phyloP scores from a whole-genome alignment of 2,888 invertebrate species.

The Meiosimyza decipiens region DNA sequence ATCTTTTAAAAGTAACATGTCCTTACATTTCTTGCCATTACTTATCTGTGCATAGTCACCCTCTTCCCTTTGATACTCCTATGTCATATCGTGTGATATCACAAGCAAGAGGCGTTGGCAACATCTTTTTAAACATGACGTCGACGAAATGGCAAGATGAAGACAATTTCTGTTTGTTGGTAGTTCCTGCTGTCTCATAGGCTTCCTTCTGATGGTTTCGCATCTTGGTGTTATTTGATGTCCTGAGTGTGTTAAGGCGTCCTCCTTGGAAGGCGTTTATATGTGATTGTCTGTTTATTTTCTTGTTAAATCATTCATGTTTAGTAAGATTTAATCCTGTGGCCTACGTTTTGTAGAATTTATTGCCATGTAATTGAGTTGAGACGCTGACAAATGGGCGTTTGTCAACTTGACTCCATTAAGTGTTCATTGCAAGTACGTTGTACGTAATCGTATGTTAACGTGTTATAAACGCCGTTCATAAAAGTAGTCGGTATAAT shows the following conservation, averaged over 20 bases:
- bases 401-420: slow-evolving; percentile 34
- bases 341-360: slow-evolving; percentile 38
- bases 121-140: slow-evolving; percentile 19
- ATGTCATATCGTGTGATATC: not conserved
- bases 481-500: too few relatives aligned
- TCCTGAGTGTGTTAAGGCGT: slow-evolving; percentile 12
- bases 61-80: not conserved
- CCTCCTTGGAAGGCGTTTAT: not conserved
- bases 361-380: slow-evolving; percentile 46
- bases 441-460: not conserved
- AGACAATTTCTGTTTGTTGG: not conserved
- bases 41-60: not conserved
- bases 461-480: not conserved
- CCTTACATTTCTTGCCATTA: too few relatives aligned
- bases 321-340: slow-evolving; percentile 30
- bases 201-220: slow-evolving; percentile 12
- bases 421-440: slow-evolving; percentile 21
- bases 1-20: too few relatives aligned
- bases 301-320: slow-evolving; percentile 44
- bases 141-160: slow-evolving; percentile 10
- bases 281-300: slow-evolving; percentile 41
- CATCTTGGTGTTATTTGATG: not conserved
- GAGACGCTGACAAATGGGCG: slow-evolving; percentile 48
- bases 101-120: slow-evolving; percentile 16
- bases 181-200: not conserved